Base-by-base conservation (phyloP, 2,888 invertebrate species). In the Aricia artaxerxes region DNA sequence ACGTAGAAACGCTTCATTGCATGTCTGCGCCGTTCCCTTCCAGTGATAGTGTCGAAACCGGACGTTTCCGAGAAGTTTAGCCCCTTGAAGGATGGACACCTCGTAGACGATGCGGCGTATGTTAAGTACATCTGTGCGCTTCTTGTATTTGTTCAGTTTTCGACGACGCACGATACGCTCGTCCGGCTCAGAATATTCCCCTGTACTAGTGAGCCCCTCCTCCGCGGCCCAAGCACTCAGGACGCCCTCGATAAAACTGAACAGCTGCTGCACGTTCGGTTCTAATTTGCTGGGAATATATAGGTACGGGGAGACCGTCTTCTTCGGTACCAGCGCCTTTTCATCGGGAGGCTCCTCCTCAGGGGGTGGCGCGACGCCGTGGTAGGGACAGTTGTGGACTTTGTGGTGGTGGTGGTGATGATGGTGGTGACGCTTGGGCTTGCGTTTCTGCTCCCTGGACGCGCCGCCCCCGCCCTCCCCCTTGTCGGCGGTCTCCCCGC, bases 1-100 rank as follows among this genome's bases (percentile, higher is more conserved):
- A 92, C 97, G 96, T 81, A 98, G 95, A 94, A 98, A 98, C 86
- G 97, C 95, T 91, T 98, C 97, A 89, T 98, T 98, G 95, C 98
- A 98, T 85, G 97, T 97, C 90, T 97, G 97, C 80, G 97, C 97
- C 72, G 97, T 97, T 82, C 97, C 96, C 86, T 97, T 97, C 96
- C 97, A 97, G 91, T 98, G 98, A 85, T 97, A 96, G 89, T 98
- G 98, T 76, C 97, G 95, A 89, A 96, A 97, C 83, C 97, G 94
- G 77, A 97, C 95, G 87, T 96, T 97, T 76, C 97, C 97, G 84
- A 97, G 91, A 83, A 96, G 95, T 82, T 95, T 94, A 6, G 96
- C 95, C 44, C 96, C 97, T 79, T 95, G 95, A 81, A 97, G 88
- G 84, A 96, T 96, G n/a, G 96, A 95, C 60, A 97, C 97, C 87